Evolutionary conservation across 2,797 vertebrate genomes (phyloP), one percentile per base, ranked within the genome.

Genomic region (Sebastes itinus): DNA sequence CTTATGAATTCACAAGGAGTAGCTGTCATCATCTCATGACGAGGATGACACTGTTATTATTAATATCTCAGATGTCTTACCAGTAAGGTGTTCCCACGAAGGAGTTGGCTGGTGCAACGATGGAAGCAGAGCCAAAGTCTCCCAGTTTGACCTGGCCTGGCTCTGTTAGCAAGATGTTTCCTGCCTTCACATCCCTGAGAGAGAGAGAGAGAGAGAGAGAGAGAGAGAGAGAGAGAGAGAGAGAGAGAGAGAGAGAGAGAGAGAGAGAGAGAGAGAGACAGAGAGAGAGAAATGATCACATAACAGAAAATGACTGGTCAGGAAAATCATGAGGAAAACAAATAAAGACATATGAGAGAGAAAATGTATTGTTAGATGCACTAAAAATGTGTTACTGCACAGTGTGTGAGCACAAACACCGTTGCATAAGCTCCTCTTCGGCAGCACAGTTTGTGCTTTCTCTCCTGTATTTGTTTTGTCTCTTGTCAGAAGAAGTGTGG

Each of bases 31-130:
- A 16, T 35, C 22, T 32, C 18, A 76, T 13, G 12, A 49, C 0
- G 2, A 52, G 3, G 20, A 10, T 35, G 32, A 18, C 30, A 16
- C n/a, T 12, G 20, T 9, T 2, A 20, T 20, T 23, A 59, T 12
- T 6, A 23, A 30, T 49, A 70, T 20, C 5, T 59, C 4, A 23
- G 11, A 28, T 1, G 1, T 75, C 93, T 96, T 91, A 98, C 97
- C 97, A 98, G 92, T 98, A 98, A 3, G 97, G 97, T 58, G 97
- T 98, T 87, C 97, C 97, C 87, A 98, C 97, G 7, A 98, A 98
- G 58, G 97, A 98, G 94, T 98, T 98, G 81, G 97, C 97, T 2
- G 97, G 97, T 32, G 97, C 96, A 8, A 96, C 93, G 49, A 98
- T 97, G 82, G 97, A 98, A 54, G 97, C 97, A 0, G 97, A 99